A percentile compares a stretch with the other conserved stretches of the same genome.
Evolutionary conservation across 2,113 vertebrate genomes (phyloP).

Genomic region (Mystacornis crossleyi): DNA sequence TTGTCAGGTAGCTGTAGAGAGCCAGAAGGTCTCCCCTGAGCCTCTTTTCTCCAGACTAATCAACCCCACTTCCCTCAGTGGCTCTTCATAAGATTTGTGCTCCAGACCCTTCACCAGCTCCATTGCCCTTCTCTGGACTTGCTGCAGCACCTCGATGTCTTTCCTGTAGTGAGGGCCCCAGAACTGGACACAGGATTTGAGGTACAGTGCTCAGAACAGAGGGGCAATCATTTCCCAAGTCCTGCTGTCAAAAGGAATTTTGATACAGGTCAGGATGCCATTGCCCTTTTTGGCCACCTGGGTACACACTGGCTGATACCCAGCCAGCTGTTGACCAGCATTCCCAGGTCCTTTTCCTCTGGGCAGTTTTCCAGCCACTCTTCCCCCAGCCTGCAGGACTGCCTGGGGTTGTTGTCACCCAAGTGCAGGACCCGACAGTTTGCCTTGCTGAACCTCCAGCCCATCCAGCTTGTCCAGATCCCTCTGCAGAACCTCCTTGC

Average conservation of each 20-base stretch:
- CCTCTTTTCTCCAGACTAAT: neutral
- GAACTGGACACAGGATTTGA: neutral
- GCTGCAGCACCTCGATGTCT: neutral
- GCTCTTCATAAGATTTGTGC: neutral
- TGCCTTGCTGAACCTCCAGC: neutral
- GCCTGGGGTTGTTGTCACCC: neutral
- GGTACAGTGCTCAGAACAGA: neutral
- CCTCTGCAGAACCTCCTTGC: neutral
- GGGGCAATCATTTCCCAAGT: too few relatives aligned
- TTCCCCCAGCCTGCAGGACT: neutral
- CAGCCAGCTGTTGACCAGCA: neutral
- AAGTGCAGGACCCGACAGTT: neutral
- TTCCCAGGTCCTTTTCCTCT: neutral
- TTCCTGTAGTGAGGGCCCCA: neutral
- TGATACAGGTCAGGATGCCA: neutral
- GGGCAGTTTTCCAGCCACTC: neutral
- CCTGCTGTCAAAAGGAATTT: neutral
- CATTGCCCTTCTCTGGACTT: neutral
- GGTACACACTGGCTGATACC: neutral
- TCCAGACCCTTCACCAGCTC: neutral
- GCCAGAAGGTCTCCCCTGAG: neutral
- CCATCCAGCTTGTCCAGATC: neutral
- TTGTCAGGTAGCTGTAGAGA: neutral
- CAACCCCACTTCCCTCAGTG: rapidly evolving
- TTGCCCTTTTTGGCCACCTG: too few relatives aligned